Conservation (phyloP, 2,113 vertebrate genomes). For the Hassar affinis region DNA sequence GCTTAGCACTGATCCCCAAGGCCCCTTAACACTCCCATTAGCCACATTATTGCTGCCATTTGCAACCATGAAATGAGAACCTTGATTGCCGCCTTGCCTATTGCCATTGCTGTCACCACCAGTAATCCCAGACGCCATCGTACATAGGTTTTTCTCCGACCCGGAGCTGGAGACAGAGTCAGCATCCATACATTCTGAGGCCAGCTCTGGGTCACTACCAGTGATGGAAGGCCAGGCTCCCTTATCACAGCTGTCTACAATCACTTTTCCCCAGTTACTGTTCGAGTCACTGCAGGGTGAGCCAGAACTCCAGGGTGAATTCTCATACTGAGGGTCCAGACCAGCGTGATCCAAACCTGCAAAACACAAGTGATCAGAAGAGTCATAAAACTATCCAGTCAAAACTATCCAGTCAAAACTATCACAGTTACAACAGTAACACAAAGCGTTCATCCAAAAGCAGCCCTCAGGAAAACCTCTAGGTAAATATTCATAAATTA, state of each 20-base stretch:
- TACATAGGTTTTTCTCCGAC: slow-evolving; percentile 85
- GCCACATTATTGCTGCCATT: slow-evolving; percentile 91
- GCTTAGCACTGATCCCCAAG: slow-evolving; percentile 82
- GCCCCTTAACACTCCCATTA: slow-evolving; percentile 80
- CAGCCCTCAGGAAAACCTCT: no score
- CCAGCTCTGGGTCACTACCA: slow-evolving; percentile 85
- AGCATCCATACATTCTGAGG: slow-evolving; percentile 93
- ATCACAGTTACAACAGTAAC: background rate
- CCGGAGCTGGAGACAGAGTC: slow-evolving; percentile 89
- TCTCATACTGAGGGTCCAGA: slow-evolving; percentile 95
- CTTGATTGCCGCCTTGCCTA: slow-evolving; percentile 76
- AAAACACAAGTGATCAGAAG: slow-evolving; percentile 11
- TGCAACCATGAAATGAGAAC: slow-evolving; percentile 76
- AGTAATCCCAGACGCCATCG: slow-evolving; percentile 74
- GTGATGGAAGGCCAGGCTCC: slow-evolving; percentile 84
- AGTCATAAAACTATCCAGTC: background rate
- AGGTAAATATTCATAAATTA: background rate
- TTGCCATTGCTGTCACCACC: slow-evolving; percentile 82
- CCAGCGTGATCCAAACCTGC: slow-evolving; percentile 88
- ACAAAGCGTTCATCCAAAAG: background rate
- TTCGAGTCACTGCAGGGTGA: slow-evolving; percentile 86
- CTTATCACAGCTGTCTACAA: slow-evolving; percentile 86
- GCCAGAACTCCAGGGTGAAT: slow-evolving; percentile 86
- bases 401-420: no score
- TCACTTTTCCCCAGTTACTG: slow-evolving; percentile 91